phyloP scores from a whole-genome alignment of 2,888 invertebrate species.

The Pyralis farinalis region DNA sequence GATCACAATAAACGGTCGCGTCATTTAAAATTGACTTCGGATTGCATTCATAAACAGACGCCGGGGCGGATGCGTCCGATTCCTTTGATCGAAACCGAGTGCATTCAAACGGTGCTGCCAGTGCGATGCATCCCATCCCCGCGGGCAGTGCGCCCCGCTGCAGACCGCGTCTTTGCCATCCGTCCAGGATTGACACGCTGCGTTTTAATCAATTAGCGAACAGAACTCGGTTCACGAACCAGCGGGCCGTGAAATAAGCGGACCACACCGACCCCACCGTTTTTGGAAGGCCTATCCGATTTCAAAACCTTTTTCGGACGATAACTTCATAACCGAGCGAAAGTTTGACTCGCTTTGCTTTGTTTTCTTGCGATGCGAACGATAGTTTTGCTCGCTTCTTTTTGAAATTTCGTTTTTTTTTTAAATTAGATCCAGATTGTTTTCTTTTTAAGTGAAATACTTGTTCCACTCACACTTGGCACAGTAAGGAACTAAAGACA shows the following conservation, averaged over 20 bases:
- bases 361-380: too few species aligned
- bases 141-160: conserved; percentile 35
- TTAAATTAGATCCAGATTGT: too few species aligned
- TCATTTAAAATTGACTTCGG: conserved; percentile 23
- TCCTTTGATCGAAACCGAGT: conserved; percentile 41
- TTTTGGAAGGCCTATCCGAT: conserved; percentile 59
- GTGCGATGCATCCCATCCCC: conserved; percentile 20
- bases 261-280: conserved; percentile 55
- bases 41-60: conserved; percentile 25
- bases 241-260: conserved; percentile 75
- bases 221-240: conserved; percentile 60
- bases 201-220: conserved; percentile 78
- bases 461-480: too few species aligned
- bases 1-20: conserved; percentile 25
- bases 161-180: conserved; percentile 26
- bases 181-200: conserved; percentile 63
- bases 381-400: too few species aligned
- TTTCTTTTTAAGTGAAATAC: too few species aligned
- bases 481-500: too few species aligned
- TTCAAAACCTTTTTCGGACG: conserved; percentile 49
- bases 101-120: conserved; percentile 22
- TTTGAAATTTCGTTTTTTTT: too few species aligned
- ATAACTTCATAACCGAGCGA: conserved; percentile 58
- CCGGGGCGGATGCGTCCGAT: conserved; percentile 24
- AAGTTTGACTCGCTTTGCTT: conserved; percentile 28